Evolutionary conservation across 1,140 invertebrate species (phyloP).

Genomic region (Caerostris extrusa): DNA sequence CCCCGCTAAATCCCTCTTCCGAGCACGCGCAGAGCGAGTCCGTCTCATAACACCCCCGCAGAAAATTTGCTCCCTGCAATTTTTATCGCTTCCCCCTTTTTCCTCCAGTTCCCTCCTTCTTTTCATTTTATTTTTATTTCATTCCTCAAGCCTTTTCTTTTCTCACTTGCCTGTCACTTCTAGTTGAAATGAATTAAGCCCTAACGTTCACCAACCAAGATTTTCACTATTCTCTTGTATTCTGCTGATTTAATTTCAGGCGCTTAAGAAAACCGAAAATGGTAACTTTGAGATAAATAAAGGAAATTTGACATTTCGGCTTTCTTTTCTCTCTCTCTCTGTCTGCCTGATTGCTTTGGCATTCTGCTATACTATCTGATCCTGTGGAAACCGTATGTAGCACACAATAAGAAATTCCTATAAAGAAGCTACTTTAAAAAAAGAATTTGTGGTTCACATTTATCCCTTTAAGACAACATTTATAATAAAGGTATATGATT

Average conservation of each 20-base stretch:
- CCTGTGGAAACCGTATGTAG: not conserved
- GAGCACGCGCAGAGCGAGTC: not conserved
- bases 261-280: slow-evolving; percentile 24
- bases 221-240: not conserved
- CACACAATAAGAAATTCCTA: too few relatives aligned
- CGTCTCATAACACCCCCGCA: slow-evolving; percentile 57
- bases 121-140: not conserved
- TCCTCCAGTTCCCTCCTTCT: not conserved
- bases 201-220: not conserved
- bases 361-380: not conserved
- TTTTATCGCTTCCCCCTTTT: not conserved
- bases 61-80: not conserved
- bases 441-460: too few relatives aligned
- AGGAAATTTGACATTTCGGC: not conserved
- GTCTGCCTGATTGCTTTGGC: not conserved
- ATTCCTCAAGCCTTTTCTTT: not conserved
- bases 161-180: not conserved
- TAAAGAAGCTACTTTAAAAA: too few relatives aligned
- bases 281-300: slow-evolving; percentile 29
- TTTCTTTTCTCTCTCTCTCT: not conserved
- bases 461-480: too few relatives aligned
- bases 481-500: too few relatives aligned
- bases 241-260: not conserved
- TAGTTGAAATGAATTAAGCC: slow-evolving; percentile 28
- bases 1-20: slow-evolving; percentile 33